Percentiles rank a stretch among this genome's conserved stretches.
Evolutionary conservation across 2,113 vertebrate genomes (phyloP).

Genomic region (Xenopus borealis): DNA sequence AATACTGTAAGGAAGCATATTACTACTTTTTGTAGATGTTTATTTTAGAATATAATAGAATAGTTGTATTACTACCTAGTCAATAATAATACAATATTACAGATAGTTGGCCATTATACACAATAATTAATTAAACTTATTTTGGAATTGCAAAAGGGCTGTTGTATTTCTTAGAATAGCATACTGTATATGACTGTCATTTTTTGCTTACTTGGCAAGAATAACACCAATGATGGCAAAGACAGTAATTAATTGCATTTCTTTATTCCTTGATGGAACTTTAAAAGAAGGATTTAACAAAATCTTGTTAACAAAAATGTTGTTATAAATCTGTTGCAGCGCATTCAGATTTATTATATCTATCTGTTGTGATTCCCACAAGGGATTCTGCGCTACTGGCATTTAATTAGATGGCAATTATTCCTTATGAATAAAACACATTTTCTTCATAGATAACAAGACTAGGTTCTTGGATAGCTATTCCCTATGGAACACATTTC

Average conservation of each 20-base stretch:
- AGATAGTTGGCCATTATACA: too few species aligned
- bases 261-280: not conserved
- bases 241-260: slow-evolving; percentile 7
- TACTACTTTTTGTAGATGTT: too few species aligned
- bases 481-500: slow-evolving; percentile 24
- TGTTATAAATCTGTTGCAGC: slow-evolving; percentile 38
- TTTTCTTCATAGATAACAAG: slow-evolving; percentile 42
- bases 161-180: not conserved
- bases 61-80: too few species aligned
- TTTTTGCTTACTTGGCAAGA: not conserved
- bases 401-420: slow-evolving; percentile 44
- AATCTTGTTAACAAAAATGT: slow-evolving; percentile 26
- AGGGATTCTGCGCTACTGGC: slow-evolving; percentile 33
- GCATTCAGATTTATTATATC: slow-evolving; percentile 41
- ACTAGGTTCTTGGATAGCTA: slow-evolving; percentile 31
- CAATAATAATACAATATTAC: too few species aligned
- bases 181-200: not conserved
- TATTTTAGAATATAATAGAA: too few species aligned
- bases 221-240: not conserved
- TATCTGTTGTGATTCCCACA: slow-evolving; percentile 31
- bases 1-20: too few species aligned
- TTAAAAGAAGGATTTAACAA: slow-evolving; percentile 10
- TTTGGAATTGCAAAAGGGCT: too few species aligned
- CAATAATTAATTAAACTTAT: too few species aligned
- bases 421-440: slow-evolving; percentile 46